Conservation (phyloP, 2,888 invertebrate species). For the Folsomia candida region DNA sequence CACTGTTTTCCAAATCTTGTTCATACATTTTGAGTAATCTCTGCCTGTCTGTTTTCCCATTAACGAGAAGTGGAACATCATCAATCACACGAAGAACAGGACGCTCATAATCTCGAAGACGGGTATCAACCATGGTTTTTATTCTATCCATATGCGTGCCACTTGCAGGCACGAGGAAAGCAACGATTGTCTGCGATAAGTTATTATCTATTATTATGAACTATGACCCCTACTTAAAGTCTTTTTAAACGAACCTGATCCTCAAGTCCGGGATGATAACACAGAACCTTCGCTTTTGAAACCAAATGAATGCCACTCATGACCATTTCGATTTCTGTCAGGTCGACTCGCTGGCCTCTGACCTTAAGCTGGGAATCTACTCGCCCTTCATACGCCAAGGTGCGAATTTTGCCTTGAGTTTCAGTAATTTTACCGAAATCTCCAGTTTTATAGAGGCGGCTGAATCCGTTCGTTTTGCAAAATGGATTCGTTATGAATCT, state of each 20-base stretch:
- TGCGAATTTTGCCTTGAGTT: constrained; percentile 23
- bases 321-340: constrained; percentile 56
- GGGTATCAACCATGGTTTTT: constrained; percentile 12
- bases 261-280: constrained; percentile 69
- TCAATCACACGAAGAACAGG: constrained; percentile 57
- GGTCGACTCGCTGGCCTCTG: constrained; percentile 72
- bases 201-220: not conserved
- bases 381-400: constrained; percentile 38
- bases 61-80: constrained; percentile 74
- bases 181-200: constrained; percentile 30
- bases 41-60: constrained; percentile 84
- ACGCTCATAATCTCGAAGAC: constrained; percentile 42
- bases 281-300: constrained; percentile 74
- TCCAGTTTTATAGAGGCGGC: constrained; percentile 40
- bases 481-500: constrained; percentile 48
- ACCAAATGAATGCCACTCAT: constrained; percentile 65
- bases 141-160: constrained; percentile 12
- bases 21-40: constrained; percentile 68
- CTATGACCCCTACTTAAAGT: not conserved
- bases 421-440: constrained; percentile 42
- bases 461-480: constrained; percentile 23
- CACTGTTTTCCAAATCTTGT: constrained; percentile 56
- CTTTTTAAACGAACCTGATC: constrained; percentile 55
- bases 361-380: constrained; percentile 84
- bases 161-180: constrained; percentile 37